Evolutionary conservation across 2,888 invertebrate genomes (phyloP).

Genomic region (Prosapia bicincta): DNA sequence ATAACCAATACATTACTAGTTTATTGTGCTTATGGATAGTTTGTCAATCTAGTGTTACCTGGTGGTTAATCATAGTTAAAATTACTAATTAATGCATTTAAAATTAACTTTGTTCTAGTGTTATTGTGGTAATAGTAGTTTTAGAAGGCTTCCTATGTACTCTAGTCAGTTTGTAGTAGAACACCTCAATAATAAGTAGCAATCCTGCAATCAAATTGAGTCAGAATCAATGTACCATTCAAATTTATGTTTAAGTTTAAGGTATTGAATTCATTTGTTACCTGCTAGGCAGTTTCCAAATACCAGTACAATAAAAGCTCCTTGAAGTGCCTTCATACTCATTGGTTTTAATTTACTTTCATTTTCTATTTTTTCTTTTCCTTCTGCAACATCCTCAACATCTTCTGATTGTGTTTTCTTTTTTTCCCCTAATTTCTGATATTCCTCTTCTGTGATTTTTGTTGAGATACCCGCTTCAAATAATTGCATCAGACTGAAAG

Average conservation of each 20-base stretch:
- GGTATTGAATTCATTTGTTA: constrained; percentile 39
- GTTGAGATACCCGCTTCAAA: constrained; percentile 74
- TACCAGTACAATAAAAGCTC: constrained; percentile 66
- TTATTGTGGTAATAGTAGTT: not conserved
- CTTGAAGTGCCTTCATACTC: constrained; percentile 66
- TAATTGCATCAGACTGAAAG: constrained; percentile 61
- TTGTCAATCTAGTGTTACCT: not conserved
- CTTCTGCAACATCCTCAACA: constrained; percentile 33
- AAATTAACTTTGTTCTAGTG: not conserved
- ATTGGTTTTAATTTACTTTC: constrained; percentile 52
- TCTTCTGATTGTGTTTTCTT: constrained; percentile 24
- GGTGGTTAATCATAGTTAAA: not conserved
- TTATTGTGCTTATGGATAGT: not conserved
- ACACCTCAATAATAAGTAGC: not conserved
- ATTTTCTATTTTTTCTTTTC: constrained; percentile 33
- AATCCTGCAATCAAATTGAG: not conserved
- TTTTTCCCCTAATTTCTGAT: constrained; percentile 63
- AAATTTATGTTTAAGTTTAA: not conserved
- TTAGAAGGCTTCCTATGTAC: not conserved
- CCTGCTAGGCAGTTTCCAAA: constrained; percentile 62
- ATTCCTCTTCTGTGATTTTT: constrained; percentile 74
- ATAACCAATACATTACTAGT: not conserved
- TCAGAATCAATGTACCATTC: not conserved
- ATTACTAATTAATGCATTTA: not conserved
- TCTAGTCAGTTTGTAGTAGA: not conserved